These are phyloP conservation scores for Lates calcarifer DNA, from an alignment of 2,113 vertebrate species.

Conservation along the genomic window DNA sequence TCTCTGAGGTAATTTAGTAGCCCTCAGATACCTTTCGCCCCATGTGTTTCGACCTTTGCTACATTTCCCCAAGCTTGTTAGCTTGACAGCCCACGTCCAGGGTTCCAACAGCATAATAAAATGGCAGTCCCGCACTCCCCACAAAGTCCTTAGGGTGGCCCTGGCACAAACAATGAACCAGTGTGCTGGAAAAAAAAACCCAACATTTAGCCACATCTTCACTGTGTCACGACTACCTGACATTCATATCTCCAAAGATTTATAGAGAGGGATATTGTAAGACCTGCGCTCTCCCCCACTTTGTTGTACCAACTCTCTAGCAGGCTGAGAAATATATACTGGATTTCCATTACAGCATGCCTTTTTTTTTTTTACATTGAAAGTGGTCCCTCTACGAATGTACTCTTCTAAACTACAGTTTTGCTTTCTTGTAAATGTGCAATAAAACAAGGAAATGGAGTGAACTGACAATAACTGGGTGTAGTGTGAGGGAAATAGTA, in stretches of 20 bases:
- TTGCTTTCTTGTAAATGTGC: constrained; percentile 73
- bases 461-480: constrained; percentile 54
- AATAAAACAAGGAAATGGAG: constrained; percentile 70
- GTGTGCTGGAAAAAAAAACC: constrained; percentile 17
- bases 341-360: constrained; percentile 41
- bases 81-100: constrained; percentile 45
- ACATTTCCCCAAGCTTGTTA: constrained; percentile 69
- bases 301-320: constrained; percentile 29
- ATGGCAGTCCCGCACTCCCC: background rate
- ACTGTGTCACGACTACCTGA: constrained; percentile 39
- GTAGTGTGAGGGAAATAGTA: constrained; percentile 36
- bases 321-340: constrained; percentile 40
- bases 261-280: constrained; percentile 30
- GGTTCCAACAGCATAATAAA: constrained; percentile 47
- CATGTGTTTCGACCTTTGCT: constrained; percentile 50
- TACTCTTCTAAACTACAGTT: constrained; percentile 56
- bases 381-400: constrained; percentile 63
- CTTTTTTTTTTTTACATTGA: constrained; percentile 39
- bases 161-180: constrained; percentile 17
- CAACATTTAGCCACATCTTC: constrained; percentile 55
- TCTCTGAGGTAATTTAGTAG: constrained; percentile 61
- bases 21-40: constrained; percentile 46
- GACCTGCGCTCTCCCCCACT: background rate
- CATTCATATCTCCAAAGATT: constrained; percentile 49
- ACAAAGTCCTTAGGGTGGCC: constrained; percentile 43